phyloP scores from a whole-genome alignment of 1,140 invertebrate genomes.

The Asobara japonica region DNA sequence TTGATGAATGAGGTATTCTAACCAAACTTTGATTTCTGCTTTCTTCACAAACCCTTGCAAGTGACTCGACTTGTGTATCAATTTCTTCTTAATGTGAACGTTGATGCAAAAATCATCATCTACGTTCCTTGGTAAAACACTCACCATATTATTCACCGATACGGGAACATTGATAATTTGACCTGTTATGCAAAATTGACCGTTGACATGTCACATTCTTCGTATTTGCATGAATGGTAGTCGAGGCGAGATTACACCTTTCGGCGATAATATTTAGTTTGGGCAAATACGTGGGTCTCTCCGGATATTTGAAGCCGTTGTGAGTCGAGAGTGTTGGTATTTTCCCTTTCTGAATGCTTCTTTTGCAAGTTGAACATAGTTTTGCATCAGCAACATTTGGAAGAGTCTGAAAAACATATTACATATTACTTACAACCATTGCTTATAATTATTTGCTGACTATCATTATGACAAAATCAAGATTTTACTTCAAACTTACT shows the following conservation, averaged over 20 bases:
- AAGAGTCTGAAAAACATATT: background rate
- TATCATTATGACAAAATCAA: background rate
- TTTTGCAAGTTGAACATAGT: constrained; percentile 3
- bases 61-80: background rate
- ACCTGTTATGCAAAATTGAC: constrained; percentile 10
- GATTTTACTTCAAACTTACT: no score
- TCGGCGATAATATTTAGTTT: background rate
- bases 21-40: background rate
- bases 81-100: constrained; percentile 16
- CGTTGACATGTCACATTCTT: constrained; percentile 12
- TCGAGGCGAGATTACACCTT: constrained; percentile 13
- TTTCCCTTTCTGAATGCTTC: background rate
- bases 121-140: background rate
- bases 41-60: constrained; percentile 13
- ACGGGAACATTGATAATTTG: constrained; percentile 27
- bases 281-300: constrained; percentile 12
- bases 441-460: background rate
- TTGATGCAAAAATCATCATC: constrained; percentile 18
- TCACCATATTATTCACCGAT: constrained; percentile 12
- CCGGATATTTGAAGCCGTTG: constrained; percentile 24
- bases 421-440: background rate
- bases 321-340: background rate
- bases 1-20: background rate
- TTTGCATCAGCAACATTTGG: background rate
- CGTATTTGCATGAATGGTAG: constrained; percentile 26